Evolutionary conservation across 1,140 invertebrate species (phyloP), one percentile per base, ranked within the genome.

Genomic region (Drosophila melanica): DNA sequence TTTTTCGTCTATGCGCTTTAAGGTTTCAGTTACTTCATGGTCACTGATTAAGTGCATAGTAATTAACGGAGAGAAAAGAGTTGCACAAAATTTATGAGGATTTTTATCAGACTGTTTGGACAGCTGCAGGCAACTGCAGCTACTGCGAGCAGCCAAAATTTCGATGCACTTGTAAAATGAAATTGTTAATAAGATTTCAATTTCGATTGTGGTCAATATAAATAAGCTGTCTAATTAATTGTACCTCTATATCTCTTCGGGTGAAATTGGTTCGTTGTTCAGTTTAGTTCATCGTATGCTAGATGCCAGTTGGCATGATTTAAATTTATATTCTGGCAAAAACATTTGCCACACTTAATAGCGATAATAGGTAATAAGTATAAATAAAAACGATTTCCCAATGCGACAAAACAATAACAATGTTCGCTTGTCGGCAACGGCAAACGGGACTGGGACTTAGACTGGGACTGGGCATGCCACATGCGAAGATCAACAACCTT

Each of bases 401-500:
- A 51, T 37, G 14, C 41, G 45, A 44, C 57, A 74, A 72, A 75
- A 50, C 62, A 76, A 68, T 41, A 58, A 81, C 54, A 79, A 47
- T 39, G 65, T 59, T 64, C 41, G 55, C 41, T 57, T 39, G 30
- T 12, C 42, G 20, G 27, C 30, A 45, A 23, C 23, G 10, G 20
- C 23, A 70, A 48, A 48, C 18, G 37, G 16, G 50, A 41, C 20
- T 44, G 39, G 30, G 33, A 48, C 2, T 30, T 11, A 30, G 23
- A 41, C 45, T 41, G 55, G 37, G 37, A 35, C 14, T 23, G 57
- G 50, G 58, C 51, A 60, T 53, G 47, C 59, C 63, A 69, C 69
- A 57, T 82, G 72, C 77, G 84, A 84, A 90, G 84, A 89, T 89
- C 84, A 89, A 89, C 85, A 90, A 89, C 84, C 84, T 90, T 75